Base-by-base conservation (phyloP, 1,140 invertebrate genomes). In the Eupeodes corollae region DNA sequence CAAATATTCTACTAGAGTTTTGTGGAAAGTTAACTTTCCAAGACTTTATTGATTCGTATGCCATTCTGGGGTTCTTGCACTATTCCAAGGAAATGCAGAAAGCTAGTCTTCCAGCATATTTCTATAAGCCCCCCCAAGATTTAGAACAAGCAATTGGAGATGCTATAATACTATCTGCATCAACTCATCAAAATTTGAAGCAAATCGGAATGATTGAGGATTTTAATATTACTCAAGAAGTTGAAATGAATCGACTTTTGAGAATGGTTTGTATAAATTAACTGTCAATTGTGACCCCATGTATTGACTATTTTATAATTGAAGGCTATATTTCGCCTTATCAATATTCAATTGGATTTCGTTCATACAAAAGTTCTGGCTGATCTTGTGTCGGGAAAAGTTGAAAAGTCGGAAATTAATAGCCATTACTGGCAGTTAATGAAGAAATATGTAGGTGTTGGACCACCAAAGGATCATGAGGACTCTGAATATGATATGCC, bases 21-120 rank as follows among this genome's bases (percentile, higher is more conserved):
- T 67, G 63, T 45, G 55, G 57, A n/a, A 62, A 66, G 41, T 56
- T 66, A 0, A 56, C 55, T 14, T 67, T 66, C 34, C 43, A 55
- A 10, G 67, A 67, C 16, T 52, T 67, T n/a, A 59, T 67, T 56
- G 63, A 67, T 35, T 59, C 78, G 6, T 86, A 90, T 61, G 86
- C 88, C 54, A 82, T 86, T 70, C 80, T 86, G 76, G 81, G 80
- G 0, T 81, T 86, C 53, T 75, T 88, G 39, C 75, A 85, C 54
- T 87, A 87, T 61, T 64, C 82, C 31, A 74, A 78, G 52, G 84
- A 86, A 62, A 81, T 75, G 62, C n/a, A n/a, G n/a, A n/a, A n/a
- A n/a, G 57, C 82, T 51, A 75, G 76, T 15, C 49, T 67, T 52
- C 80, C 83, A 12, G 56, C 62, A 9, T 65, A 65, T 33, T 63